Evolutionary conservation across 2,797 vertebrate species (phyloP), one percentile per base, ranked within the genome.

Genomic region (Holocentrus rufus): DNA sequence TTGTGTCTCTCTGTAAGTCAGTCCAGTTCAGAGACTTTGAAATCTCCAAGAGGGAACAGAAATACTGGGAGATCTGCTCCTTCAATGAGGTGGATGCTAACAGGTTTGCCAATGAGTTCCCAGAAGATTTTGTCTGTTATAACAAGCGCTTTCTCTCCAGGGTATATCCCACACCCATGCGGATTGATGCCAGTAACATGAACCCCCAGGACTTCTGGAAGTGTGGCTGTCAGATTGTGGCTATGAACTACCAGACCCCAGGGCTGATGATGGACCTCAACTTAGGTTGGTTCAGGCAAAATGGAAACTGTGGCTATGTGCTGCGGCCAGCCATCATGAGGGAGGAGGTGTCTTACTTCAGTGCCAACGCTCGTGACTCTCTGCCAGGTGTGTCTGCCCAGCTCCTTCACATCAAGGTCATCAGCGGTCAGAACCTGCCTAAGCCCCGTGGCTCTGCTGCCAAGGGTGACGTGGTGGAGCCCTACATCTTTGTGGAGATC

Each of bases 201-300:
- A 98, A 98, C 88, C 97, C 96, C 59, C 96, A 97, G 90, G 96
- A 98, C 85, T 94, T 97, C 77, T 98, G 97, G 97, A 98, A 98
- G 76, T 97, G 96, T 7, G 97, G 97, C 4, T 97, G 96, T 84
- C 97, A 98, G 86, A 96, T 98, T 10, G 97, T 98, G 62, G 95
- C 95, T 27, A 96, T 98, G 96, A 98, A 98, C 89, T 98, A 96
- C 74, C 97, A 98, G 76, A 98, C 96, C 0, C 96, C 97, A 0
- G 97, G 97, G 7, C 85, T 98, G 74, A 97, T 97, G 96, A 97
- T 98, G 96, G 97, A 98, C 90, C 94, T 98, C 70, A 96, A 97
- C 80, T 95, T 96, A 0, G 96, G 96, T 67, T 98, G 96, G 97
- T 98, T 98, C 86, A 87, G 95, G 52, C 97, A 97, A 79, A 98